These are phyloP conservation scores for Spermophilus dauricus DNA, from an alignment of 2,113 vertebrate genomes.

Conservation along the genomic window DNA sequence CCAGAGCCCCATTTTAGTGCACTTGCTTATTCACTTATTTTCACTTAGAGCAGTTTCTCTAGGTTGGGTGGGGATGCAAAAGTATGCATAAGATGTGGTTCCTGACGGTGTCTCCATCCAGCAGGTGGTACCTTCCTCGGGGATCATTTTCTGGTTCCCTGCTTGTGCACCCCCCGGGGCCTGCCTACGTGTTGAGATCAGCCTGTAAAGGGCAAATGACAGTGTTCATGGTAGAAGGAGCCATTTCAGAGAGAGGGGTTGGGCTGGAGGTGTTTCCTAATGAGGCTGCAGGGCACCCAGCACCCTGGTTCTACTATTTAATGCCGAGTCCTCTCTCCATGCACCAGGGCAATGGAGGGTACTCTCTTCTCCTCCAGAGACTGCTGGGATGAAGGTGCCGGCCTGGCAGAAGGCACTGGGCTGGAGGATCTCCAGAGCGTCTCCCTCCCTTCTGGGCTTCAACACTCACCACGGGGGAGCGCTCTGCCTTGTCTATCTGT, in stretches of 20 bases:
- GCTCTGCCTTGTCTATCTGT: neutral
- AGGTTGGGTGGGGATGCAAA: neutral
- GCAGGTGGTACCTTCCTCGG: neutral
- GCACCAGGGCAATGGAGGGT: neutral
- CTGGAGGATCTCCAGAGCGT: neutral
- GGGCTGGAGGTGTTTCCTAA: neutral
- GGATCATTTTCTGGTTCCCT: neutral
- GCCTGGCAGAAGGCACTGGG: neutral
- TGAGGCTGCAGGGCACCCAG: neutral
- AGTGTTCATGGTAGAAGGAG: neutral
- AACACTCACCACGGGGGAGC: neutral
- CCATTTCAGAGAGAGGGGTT: neutral
- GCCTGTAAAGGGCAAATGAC: neutral
- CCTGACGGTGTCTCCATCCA: neutral
- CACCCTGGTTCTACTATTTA: neutral
- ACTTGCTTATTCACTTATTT: neutral
- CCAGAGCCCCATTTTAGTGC: neutral
- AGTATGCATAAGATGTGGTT: neutral
- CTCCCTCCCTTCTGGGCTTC: fast-evolving
- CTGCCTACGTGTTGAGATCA: too few species aligned
- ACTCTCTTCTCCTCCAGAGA: neutral
- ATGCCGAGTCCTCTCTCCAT: neutral
- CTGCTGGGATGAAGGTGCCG: neutral
- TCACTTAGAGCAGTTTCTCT: too few species aligned
- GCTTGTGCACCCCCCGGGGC: neutral